A percentile compares a stretch with the other conserved stretches of the same genome.
Conservation (phyloP, 53 echinoderm and acorn worm species). For the Patiria pectinifera region DNA sequence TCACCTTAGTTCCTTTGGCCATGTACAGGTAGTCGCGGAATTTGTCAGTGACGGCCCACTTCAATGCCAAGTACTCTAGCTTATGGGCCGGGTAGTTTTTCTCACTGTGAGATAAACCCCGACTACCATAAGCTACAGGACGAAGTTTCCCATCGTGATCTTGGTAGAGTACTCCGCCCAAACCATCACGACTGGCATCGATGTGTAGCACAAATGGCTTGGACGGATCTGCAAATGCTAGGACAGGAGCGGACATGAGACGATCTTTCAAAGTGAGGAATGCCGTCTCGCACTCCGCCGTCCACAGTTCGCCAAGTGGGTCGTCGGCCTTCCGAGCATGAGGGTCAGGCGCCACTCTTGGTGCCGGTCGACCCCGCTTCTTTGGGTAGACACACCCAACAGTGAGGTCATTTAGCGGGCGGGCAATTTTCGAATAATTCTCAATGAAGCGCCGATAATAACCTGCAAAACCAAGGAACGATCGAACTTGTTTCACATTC, state of each 20-base stretch:
- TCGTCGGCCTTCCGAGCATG: not conserved
- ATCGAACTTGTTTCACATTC: constrained; percentile 51
- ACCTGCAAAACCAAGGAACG: constrained; percentile 64
- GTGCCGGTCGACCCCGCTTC: constrained; percentile 53
- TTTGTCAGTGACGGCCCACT: constrained; percentile 77
- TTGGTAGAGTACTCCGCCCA: constrained; percentile 64
- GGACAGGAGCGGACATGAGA: constrained; percentile 55
- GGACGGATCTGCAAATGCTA: constrained; percentile 68
- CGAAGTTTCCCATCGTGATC: constrained; percentile 51
- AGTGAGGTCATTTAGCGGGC: constrained; percentile 53
- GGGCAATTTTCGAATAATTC: constrained; percentile 46
- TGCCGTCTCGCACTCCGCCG: constrained; percentile 54
- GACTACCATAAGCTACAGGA: constrained; percentile 62
- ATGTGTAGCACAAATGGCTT: constrained; percentile 65
- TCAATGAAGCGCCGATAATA: constrained; percentile 63
- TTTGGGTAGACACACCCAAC: constrained; percentile 37
- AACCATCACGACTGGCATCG: constrained; percentile 66
- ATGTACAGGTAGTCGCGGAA: not conserved
- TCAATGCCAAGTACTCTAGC: constrained; percentile 67
- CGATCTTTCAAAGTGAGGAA: constrained; percentile 56
- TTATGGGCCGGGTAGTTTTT: constrained; percentile 71
- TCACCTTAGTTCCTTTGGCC: constrained; percentile 48
- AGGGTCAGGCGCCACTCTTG: not conserved
- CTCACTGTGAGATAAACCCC: constrained; percentile 27
- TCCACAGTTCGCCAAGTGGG: constrained; percentile 41